phyloP scores from a whole-genome alignment of 2,113 vertebrate species.

The Antidorcas marsupialis region DNA sequence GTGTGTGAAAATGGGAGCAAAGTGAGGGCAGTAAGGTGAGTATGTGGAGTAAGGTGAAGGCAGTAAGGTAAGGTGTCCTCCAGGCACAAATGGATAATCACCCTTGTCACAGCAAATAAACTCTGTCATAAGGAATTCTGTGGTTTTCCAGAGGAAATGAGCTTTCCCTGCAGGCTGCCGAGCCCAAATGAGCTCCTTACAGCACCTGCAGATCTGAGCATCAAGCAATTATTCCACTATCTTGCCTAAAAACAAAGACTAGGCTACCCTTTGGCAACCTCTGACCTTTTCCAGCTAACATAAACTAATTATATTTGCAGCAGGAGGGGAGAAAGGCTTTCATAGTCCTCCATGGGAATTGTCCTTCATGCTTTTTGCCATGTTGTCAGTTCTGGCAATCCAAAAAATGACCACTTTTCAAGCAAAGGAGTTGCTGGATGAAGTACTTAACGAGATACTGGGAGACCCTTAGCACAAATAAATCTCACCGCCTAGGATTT shows the following conservation, averaged over 20 bases:
- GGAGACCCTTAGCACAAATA: conserved; percentile 67
- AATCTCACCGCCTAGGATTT: conserved; percentile 78
- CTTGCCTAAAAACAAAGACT: conserved; percentile 92
- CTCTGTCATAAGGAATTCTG: conserved; percentile 86
- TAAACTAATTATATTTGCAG: conserved; percentile 96
- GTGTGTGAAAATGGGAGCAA: conserved; percentile 40
- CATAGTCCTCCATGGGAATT: conserved; percentile 79
- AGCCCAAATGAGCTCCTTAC: conserved; percentile 87
- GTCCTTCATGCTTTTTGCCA: conserved; percentile 84
- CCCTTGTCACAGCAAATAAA: conserved; percentile 84
- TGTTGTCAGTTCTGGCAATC: conserved; percentile 77
- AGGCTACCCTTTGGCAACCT: conserved; percentile 86
- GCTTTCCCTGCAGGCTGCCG: conserved; percentile 84
- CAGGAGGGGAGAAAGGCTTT: conserved; percentile 68
- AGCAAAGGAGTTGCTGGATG: conserved; percentile 79
- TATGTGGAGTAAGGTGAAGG: conserved; percentile 49
- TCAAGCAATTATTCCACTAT: conserved; percentile 91
- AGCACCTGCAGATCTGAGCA: conserved; percentile 92
- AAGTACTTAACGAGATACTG: conserved; percentile 69
- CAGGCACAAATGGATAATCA: conserved; percentile 82
- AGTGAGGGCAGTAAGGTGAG: conserved; percentile 58
- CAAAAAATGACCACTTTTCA: conserved; percentile 74
- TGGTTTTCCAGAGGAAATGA: conserved; percentile 79
- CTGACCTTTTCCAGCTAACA: conserved; percentile 95
- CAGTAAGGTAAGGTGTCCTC: conserved; percentile 53